These are phyloP conservation scores for Orchesella cincta DNA, from an alignment of 1,140 invertebrate species.

Conservation along the genomic window DNA sequence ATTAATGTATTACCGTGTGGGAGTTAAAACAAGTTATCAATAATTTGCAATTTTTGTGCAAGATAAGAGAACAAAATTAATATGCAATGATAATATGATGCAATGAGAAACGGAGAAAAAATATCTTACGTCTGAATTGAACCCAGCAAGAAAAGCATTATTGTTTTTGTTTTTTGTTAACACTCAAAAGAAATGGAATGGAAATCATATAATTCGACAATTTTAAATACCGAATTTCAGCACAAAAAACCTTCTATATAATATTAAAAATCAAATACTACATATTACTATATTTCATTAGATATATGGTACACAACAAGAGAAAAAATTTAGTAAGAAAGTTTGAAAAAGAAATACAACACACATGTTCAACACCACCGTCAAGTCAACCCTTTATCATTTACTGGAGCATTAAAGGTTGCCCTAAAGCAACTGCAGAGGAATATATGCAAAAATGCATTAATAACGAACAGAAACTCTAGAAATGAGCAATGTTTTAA, in stretches of 20 bases:
- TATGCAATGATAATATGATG: too few species aligned
- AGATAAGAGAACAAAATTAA: too few species aligned
- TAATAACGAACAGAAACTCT: too few species aligned
- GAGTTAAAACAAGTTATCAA: constrained; percentile 1
- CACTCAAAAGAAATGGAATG: background rate
- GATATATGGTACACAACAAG: background rate
- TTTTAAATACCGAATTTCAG: constrained; percentile 28
- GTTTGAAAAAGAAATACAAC: too few species aligned
- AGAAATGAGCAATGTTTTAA: constrained; percentile 15
- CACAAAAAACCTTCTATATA: constrained; percentile 13
- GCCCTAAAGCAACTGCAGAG: too few species aligned
- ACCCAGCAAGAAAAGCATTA: background rate
- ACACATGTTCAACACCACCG: too few species aligned
- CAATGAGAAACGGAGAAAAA: too few species aligned
- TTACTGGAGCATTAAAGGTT: too few species aligned
- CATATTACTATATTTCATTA: constrained; percentile 7
- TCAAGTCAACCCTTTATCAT: too few species aligned
- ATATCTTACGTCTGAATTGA: too few species aligned
- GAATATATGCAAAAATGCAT: background rate
- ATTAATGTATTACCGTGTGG: constrained; percentile 16
- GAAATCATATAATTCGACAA: constrained; percentile 5
- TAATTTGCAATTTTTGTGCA: too few species aligned
- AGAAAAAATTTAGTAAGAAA: too few species aligned
- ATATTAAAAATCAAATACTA: background rate
- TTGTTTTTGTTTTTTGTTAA: background rate